phyloP scores from a whole-genome alignment of 2,797 vertebrate species.

The Buceros bicornis region DNA sequence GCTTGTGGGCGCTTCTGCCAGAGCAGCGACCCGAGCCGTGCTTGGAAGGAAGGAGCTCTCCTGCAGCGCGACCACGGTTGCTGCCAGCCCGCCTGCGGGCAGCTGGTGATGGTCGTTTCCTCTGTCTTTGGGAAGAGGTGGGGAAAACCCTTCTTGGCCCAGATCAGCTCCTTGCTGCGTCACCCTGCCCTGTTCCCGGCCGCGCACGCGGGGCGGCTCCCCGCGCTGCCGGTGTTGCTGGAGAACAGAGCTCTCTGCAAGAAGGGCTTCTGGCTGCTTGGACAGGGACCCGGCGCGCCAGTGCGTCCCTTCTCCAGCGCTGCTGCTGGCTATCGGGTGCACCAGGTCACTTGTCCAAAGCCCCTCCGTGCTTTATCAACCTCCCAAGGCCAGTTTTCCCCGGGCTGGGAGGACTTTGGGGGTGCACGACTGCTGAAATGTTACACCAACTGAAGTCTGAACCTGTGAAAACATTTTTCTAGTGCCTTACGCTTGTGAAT shows the following conservation, averaged over 20 bases:
- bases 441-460: neutral
- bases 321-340: neutral
- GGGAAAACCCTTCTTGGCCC: neutral
- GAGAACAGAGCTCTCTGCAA: neutral
- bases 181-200: neutral
- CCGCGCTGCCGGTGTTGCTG: accelerated
- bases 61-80: accelerated
- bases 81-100: too few relatives aligned
- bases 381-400: neutral
- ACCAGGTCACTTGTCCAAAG: neutral
- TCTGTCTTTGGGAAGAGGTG: neutral
- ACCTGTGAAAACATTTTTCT: neutral
- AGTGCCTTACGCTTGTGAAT: conserved; percentile 52
- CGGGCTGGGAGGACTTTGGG: neutral
- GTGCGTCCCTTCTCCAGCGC: neutral
- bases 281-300: neutral
- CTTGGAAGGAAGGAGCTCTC: neutral
- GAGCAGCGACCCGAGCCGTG: neutral
- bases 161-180: neutral
- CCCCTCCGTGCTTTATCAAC: neutral
- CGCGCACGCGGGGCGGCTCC: too few relatives aligned
- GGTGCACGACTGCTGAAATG: accelerated
- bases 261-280: neutral
- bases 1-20: neutral
- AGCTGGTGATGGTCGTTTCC: neutral